Percentiles rank a stretch among this genome's conserved stretches.
Evolutionary conservation across 2,113 vertebrate species (phyloP).

Genomic region (Alaudala cheleensis): DNA sequence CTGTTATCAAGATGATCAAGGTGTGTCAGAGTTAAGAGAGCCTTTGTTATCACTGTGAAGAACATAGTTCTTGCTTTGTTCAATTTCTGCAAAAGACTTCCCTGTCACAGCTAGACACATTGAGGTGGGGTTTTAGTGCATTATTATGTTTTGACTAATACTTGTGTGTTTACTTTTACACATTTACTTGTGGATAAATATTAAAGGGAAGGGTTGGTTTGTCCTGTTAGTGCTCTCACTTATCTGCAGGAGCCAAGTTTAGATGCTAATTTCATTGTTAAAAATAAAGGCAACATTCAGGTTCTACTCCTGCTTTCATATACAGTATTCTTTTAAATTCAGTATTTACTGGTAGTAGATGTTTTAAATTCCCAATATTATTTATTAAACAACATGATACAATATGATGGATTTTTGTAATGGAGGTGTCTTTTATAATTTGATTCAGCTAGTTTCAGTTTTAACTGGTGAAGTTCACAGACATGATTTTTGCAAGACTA

Average conservation of each 20-base stretch:
- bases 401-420: neutral
- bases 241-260: neutral
- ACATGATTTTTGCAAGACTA: neutral
- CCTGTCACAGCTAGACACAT: neutral
- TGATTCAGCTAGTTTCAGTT: neutral
- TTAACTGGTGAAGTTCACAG: neutral
- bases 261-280: neutral
- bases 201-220: neutral
- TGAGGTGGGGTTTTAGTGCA: neutral
- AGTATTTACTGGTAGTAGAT: neutral
- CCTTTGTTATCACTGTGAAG: neutral
- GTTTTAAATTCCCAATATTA: neutral
- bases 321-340: neutral
- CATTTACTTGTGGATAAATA: neutral
- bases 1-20: neutral
- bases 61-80: neutral
- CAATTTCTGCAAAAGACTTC: neutral
- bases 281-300: neutral
- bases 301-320: neutral
- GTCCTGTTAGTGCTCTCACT: neutral
- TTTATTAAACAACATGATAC: neutral
- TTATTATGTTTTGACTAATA: neutral
- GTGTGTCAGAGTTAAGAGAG: neutral
- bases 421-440: neutral
- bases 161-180: neutral